Base-by-base conservation (phyloP, 2,888 invertebrate species). In the Microctonus aethiopoides region DNA sequence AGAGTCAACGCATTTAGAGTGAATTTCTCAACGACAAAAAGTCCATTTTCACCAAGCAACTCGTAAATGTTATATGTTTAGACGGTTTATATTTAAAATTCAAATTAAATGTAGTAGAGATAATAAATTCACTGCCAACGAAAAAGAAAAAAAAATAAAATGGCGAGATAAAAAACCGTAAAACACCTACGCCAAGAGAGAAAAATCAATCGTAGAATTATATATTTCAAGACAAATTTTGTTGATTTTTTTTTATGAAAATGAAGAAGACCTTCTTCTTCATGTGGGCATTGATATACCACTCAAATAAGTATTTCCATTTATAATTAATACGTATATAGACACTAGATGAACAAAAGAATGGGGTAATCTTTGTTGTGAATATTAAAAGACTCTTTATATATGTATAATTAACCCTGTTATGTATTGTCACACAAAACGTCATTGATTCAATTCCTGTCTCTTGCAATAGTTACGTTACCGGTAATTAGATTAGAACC, bases 21-120 rank as follows among this genome's bases (percentile, higher is more conserved):
- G 54, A 29, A 22, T 32, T 26, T 46, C 46, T 46, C 46, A 16
- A 16, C 56, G n/a, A 10, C 62, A 52, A 52, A 67, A 32, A 22
- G 29, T 16, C 24, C 52, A 22, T 10, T 34, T 46, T 46, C 16
- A 46, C 46, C 46, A 16, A 4, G 4, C 16, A n/a, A 46, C 7
- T 46, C n/a, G n/a, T 46, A 46, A 11, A 26, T 20, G 26, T n/a
- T 5, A 26, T 24, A 63, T 54, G 41, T 36, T 65, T 24, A 54
- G 13, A 65, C 24, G n/a, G n/a, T n/a, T n/a, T 56, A 34, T 39
- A 70, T 70, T 70, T 70, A 61, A 70, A 66, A 70, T 70, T 60
- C 39, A 70, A 70, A 70, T 70, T 41, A 46, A 64, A n/a, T 32
- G 41, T 32, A 20, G 60, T 54, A 70, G 61, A 70, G 16, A 7